Evolutionary conservation across 1,140 invertebrate genomes (phyloP), one percentile per base, ranked within the genome.

Genomic region (Calephelis virginiensis): DNA sequence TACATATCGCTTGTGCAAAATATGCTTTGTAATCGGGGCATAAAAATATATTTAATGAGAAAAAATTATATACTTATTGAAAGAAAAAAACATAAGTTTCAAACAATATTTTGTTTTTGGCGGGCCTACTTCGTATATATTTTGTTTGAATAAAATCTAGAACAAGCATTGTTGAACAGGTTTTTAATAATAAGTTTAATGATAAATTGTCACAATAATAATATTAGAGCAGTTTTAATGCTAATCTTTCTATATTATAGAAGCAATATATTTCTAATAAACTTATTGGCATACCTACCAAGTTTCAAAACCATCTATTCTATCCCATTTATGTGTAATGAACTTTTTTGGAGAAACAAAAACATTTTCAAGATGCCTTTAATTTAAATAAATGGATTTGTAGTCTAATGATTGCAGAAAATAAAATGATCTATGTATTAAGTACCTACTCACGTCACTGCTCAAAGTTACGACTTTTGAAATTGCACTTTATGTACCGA

Each of bases 1-100:
- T 80, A 90, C 88, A 90, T 90, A 90, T 90, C 88, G 88, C 88
- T 90, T 82, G 80, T 68, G 82, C 83, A 84, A 81, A 75, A 78
- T 56, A 56, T 56, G 17, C 53, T 56, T 80, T 69, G 70, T 81
- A 77, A 74, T 75, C 48, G 72, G 70, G 50, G 70, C 75, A 72
- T 76, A 47, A 8, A 61, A 64, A 69, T 74, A 61, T 70, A 66
- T 71, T 70, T 73, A 71, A 66, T 61, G 68, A 74, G 74, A 68
- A 68, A 63, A 28, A 28, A 28, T 2, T 28, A 28, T 67, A 66
- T 66, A 71, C 28, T 64, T 53, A n/a, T 50, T 50, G 10, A 49
- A 49, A 50, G 28, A 14, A 14, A 28, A 48, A 45, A 28, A 63
- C 45, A 12, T 53, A 17, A 37, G 49, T 61, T 64, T 66, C 64